Percentiles rank a stretch among this genome's conserved stretches.
These are phyloP conservation scores for Dicycla oo DNA, from an alignment of 2,888 invertebrate genomes.

Conservation along the genomic window DNA sequence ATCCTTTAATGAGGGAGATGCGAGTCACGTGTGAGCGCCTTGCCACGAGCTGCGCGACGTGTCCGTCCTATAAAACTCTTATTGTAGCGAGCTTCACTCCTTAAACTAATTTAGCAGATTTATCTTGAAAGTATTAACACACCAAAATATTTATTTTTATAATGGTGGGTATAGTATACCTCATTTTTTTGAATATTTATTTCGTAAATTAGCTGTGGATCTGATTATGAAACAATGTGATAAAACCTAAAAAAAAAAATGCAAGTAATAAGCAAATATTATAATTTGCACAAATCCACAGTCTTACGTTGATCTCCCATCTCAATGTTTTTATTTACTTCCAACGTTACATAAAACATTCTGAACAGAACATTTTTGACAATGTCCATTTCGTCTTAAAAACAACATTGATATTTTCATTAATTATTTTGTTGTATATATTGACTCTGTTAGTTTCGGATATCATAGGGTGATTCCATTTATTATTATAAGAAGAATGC, in stretches of 20 bases:
- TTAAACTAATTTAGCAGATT: constrained; percentile 77
- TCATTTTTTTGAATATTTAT: constrained; percentile 71
- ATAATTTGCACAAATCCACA: constrained; percentile 61
- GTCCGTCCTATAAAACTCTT: constrained; percentile 59
- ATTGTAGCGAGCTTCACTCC: constrained; percentile 65
- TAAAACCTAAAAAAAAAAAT: constrained; percentile 57
- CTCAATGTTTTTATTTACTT: constrained; percentile 60
- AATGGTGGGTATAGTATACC: constrained; percentile 76
- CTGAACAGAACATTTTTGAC: constrained; percentile 56
- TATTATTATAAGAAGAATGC: constrained; percentile 88
- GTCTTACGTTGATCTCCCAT: constrained; percentile 70
- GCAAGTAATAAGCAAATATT: constrained; percentile 49
- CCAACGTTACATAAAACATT: constrained; percentile 53
- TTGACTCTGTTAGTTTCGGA: constrained; percentile 83
- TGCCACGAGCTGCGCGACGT: constrained; percentile 65
- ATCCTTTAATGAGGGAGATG: constrained; percentile 23
- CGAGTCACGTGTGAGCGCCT: constrained; percentile 22
- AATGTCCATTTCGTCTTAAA: constrained; percentile 56
- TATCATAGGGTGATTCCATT: constrained; percentile 89
- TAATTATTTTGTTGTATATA: constrained; percentile 81
- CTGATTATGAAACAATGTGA: constrained; percentile 71
- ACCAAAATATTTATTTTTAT: constrained; percentile 87
- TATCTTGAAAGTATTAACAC: constrained; percentile 86
- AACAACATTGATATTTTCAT: constrained; percentile 57
- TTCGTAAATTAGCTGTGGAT: constrained; percentile 72